These are phyloP conservation scores for Spodoptera litura DNA, from an alignment of 1,140 invertebrate genomes.

Conservation along the genomic window DNA sequence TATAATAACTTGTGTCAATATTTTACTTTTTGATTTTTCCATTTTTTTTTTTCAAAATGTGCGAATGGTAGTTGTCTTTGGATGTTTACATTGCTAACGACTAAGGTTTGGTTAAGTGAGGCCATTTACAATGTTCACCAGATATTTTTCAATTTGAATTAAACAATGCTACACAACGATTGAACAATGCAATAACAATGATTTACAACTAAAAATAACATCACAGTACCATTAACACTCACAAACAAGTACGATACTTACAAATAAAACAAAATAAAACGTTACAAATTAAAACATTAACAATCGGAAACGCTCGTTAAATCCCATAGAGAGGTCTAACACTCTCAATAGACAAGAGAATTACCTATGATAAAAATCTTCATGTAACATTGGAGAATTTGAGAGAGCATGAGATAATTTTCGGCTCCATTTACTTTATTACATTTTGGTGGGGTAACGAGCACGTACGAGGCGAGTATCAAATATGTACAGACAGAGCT, in stretches of 20 bases:
- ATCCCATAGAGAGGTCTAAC: conserved; percentile 8
- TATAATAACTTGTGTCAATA: background rate
- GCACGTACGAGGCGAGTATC: conserved; percentile 46
- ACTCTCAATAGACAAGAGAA: conserved; percentile 38
- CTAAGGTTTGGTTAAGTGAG: background rate
- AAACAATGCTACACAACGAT: background rate
- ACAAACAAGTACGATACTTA: background rate
- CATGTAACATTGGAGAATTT: conserved; percentile 45
- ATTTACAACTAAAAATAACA: too few species aligned
- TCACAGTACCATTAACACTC: background rate
- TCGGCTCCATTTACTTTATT: conserved; percentile 69
- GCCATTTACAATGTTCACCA: background rate
- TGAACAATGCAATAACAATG: too few species aligned
- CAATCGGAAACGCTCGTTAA: conserved; percentile 6
- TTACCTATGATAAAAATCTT: conserved; percentile 50
- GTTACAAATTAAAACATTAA: too few species aligned
- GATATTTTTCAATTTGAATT: background rate
- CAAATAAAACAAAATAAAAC: too few species aligned
- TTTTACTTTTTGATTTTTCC: background rate
- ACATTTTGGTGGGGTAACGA: conserved; percentile 60
- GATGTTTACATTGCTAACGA: background rate
- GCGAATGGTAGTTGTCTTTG: background rate
- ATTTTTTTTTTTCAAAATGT: background rate
- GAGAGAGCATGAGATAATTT: conserved; percentile 61
- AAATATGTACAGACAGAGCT: conserved; percentile 26